Percentiles rank a stretch among this genome's conserved stretches.
Evolutionary conservation across 2,113 vertebrate genomes (phyloP).

Genomic region (Saguinus midas): DNA sequence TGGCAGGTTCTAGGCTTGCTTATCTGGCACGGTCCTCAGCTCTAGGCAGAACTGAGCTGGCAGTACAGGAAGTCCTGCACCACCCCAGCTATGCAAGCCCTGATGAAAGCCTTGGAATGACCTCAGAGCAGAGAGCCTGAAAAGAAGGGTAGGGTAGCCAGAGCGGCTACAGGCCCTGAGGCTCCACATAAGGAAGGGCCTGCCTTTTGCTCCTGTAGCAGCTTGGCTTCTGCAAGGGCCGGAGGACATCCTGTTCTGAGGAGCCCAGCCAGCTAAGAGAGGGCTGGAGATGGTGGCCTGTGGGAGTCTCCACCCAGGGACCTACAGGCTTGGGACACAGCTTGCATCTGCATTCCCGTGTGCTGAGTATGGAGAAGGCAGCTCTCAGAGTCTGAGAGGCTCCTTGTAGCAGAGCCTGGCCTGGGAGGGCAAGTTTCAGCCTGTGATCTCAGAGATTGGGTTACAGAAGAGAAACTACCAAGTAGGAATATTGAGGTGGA

Average conservation of each 20-base stretch:
- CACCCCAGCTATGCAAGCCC: not conserved
- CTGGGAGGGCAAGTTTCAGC: rapidly evolving
- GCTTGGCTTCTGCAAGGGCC: not conserved
- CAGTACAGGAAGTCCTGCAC: not conserved
- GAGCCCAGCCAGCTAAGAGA: not conserved
- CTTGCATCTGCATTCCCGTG: not conserved
- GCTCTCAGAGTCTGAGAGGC: not conserved
- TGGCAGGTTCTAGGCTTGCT: not conserved
- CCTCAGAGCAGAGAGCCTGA: not conserved
- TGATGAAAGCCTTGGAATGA: not conserved
- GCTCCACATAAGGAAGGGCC: not conserved
- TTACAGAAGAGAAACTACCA: not conserved
- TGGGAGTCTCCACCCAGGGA: not conserved
- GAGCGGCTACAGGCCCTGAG: not conserved
- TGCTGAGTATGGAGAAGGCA: not conserved
- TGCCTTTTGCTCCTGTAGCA: not conserved
- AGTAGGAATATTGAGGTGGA: not conserved
- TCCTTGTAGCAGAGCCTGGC: not conserved
- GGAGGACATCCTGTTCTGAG: not conserved
- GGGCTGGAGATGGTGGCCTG: not conserved
- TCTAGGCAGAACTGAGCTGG: not conserved
- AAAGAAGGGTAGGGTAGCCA: not conserved
- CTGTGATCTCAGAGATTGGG: not conserved
- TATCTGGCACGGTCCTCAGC: not conserved
- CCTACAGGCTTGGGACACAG: not conserved